Evolutionary conservation across 2,797 vertebrate genomes (phyloP).

Genomic region (Mormyrops attenuatus): DNA sequence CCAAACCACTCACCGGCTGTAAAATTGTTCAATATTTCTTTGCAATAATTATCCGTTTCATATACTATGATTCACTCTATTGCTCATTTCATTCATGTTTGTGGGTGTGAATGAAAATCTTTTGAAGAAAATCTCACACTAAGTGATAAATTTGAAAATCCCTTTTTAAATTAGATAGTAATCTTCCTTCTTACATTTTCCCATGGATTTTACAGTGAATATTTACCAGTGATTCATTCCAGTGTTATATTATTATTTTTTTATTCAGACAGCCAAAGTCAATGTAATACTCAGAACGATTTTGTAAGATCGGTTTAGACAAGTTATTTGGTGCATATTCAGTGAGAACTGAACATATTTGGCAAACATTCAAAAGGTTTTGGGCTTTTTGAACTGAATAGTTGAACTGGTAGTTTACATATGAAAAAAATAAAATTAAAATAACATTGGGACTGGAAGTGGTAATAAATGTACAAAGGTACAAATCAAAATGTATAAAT

Average conservation of each 20-base stretch:
- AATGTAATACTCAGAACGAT: not conserved
- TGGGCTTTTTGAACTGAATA: not conserved
- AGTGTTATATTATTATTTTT: not conserved
- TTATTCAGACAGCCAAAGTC: not conserved
- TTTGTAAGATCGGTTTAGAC: not conserved
- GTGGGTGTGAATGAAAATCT: not conserved
- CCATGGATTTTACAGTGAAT: not conserved
- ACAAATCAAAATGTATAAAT: not conserved
- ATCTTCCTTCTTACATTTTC: not conserved
- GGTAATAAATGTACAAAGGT: not conserved
- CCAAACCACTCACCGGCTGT: not conserved
- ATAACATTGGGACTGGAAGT: not conserved
- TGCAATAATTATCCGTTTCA: not conserved
- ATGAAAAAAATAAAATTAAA: not conserved
- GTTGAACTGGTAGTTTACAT: conserved; percentile 1
- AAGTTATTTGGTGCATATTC: not conserved
- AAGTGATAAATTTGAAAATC: not conserved
- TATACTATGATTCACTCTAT: not conserved
- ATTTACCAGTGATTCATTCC: not conserved
- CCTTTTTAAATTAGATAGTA: not conserved
- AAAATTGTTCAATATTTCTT: not conserved
- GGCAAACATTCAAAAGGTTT: not conserved
- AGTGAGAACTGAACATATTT: not conserved
- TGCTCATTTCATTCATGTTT: not conserved
- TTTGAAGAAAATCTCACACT: not conserved